Base-by-base conservation (phyloP, 2,797 vertebrate genomes). In the Chanos chanos region DNA sequence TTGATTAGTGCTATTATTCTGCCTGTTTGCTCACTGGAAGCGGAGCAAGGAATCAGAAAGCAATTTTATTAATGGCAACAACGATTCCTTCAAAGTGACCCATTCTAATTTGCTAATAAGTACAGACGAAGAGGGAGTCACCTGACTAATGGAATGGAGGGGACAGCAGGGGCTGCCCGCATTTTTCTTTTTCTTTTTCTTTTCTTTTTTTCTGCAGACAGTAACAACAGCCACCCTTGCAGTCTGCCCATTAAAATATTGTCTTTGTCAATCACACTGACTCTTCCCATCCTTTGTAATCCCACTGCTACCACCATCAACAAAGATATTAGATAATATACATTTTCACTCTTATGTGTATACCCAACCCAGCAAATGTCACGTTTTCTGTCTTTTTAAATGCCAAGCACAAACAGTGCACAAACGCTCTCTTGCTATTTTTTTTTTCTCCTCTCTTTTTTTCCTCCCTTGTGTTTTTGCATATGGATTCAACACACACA, bases 31-130 rank as follows among this genome's bases (percentile, higher is more conserved):
- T 45, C 18, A 15, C 27, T 18, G 40, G 19, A 71, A 33, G 7
- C 34, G 48, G 52, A 16, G 43, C 39, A 48, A 30, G 27, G 19
- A 60, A 63, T 31, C 64, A 13, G 19, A 19, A 47, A 45, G 64
- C 36, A 37, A 68, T 71, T 71, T 61, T 68, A 59, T 68, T 74
- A 72, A 66, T 59, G 53, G 61, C 34, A 25, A 47, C 43, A 40
- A 43, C 58, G 30, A 37, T 59, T 56, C 8, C 51, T 45, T 70
- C 54, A 65, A 55, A 54, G 61, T 79, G 68, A 77, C 72, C 73
- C 78, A 72, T 67, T 12, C 30, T 73, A 48, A 70, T 70, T 64
- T 67, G 55, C 67, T 61, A 67, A 57, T 64, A 73, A 52, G 74
- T 52, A 72, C 61, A 60, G 65, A 68, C 40, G 25, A 25, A 36